Evolutionary conservation across 2,888 invertebrate genomes (phyloP).

Genomic region (Toxonevra muliebris): DNA sequence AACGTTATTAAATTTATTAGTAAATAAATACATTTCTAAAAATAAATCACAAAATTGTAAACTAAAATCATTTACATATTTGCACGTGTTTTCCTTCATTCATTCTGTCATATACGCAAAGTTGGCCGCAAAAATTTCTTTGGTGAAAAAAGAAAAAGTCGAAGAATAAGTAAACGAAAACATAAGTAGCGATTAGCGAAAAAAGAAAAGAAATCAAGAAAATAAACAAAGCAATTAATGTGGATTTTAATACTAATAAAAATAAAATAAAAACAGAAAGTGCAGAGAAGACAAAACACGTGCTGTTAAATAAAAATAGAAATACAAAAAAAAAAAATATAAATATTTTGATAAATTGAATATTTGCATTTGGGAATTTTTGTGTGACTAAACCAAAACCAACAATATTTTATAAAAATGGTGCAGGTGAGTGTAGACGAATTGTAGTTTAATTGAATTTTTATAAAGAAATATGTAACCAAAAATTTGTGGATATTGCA

Average conservation of each 20-base stretch:
- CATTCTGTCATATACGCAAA: background rate
- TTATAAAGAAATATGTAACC: too few species aligned
- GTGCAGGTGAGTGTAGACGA: constrained; percentile 51
- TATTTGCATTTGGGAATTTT: constrained; percentile 5
- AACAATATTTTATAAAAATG: constrained; percentile 41
- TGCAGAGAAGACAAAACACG: constrained; percentile 42
- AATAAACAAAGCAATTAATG: constrained; percentile 19
- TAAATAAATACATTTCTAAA: too few species aligned
- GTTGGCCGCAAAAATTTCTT: background rate
- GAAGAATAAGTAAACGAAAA: background rate
- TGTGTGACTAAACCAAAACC: background rate
- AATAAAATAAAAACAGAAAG: constrained; percentile 42
- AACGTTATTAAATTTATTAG: too few species aligned
- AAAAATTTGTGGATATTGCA: too few species aligned
- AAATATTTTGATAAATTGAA: constrained; percentile 15
- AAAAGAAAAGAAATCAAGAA: constrained; percentile 18
- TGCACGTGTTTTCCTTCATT: constrained; percentile 2
- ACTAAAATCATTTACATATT: too few species aligned
- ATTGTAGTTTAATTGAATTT: too few species aligned
- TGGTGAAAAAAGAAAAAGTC: background rate
- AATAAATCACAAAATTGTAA: too few species aligned
- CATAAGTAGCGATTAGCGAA: background rate
- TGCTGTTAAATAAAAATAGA: constrained; percentile 35
- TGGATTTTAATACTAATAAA: constrained; percentile 18
- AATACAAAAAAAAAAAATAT: too few species aligned